Percentiles rank a stretch among this genome's conserved stretches.
Evolutionary conservation across 2,113 vertebrate species (phyloP).

Genomic region (Collichthys lucidus): DNA sequence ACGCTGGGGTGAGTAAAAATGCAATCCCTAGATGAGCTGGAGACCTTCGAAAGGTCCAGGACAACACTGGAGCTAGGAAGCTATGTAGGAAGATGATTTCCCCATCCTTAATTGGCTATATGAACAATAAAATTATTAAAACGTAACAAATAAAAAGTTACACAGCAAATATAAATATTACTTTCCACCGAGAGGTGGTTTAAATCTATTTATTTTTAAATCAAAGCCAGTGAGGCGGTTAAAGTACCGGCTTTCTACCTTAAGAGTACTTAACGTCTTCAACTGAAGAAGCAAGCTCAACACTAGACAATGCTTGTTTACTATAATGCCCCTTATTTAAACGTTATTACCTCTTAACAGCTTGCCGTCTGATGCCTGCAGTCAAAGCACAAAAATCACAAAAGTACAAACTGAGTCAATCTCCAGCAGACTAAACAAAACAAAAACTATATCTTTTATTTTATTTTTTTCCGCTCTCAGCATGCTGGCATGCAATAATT

Average conservation of each 20-base stretch:
- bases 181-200: background rate
- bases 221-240: background rate
- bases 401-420: background rate
- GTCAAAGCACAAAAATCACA: background rate
- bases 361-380: background rate
- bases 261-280: background rate
- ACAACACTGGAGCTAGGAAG: background rate
- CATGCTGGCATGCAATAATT: background rate
- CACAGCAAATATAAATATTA: background rate
- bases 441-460: background rate
- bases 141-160: background rate
- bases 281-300: background rate
- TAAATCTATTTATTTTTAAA: background rate
- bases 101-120: background rate
- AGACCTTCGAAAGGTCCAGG: too few species aligned
- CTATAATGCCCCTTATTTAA: background rate
- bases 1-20: too few species aligned
- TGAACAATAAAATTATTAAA: background rate
- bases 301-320: slow-evolving; percentile 13
- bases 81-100: background rate
- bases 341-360: background rate
- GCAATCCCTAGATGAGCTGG: too few species aligned
- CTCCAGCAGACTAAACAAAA: background rate
- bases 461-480: background rate
- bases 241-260: background rate